phyloP scores from a whole-genome alignment of 2,113 vertebrate species.

The Myocastor coypus region DNA sequence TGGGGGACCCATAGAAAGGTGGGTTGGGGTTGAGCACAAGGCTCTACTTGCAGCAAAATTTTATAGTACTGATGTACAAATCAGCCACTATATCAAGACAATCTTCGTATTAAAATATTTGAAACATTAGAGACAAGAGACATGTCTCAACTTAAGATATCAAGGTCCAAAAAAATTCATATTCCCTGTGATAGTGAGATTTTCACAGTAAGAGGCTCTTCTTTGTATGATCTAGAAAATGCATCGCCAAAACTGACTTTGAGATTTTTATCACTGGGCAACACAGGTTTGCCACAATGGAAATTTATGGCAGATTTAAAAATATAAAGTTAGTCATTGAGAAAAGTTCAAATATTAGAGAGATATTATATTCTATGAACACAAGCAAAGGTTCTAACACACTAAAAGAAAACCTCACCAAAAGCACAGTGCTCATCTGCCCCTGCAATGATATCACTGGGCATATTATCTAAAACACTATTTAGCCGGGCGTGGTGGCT shows the following conservation, averaged over 20 bases:
- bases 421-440: neutral
- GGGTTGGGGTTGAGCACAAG: neutral
- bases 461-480: neutral
- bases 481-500: no score
- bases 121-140: neutral
- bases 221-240: neutral
- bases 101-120: conserved; percentile 15
- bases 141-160: conserved; percentile 27
- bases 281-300: neutral
- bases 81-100: neutral
- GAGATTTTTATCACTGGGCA: neutral
- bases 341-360: neutral
- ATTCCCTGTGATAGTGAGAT: neutral
- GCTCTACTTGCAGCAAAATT: neutral
- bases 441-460: neutral
- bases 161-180: neutral
- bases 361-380: neutral
- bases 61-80: neutral
- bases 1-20: neutral
- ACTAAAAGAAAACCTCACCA: neutral
- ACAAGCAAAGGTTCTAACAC: neutral
- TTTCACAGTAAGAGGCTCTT: neutral
- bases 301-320: neutral
- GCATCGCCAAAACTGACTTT: neutral
- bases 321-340: neutral